Base-by-base conservation (phyloP, 2,888 invertebrate species). In the Schizotus pectinicornis region DNA sequence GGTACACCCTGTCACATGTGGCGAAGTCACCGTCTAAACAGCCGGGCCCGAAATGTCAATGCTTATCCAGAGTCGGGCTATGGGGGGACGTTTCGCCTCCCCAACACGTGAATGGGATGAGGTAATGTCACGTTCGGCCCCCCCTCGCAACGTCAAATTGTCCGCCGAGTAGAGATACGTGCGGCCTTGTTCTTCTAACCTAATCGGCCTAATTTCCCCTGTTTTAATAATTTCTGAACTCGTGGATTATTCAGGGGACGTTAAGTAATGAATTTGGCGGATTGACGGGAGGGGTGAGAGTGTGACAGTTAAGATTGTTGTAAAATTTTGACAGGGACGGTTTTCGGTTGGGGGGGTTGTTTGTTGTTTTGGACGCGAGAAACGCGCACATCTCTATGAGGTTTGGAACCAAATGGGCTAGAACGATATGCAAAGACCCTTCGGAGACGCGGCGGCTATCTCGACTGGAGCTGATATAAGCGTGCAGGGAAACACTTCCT, bases 41-140 rank as follows among this genome's bases (percentile, higher is more conserved):
- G 5, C 22, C 22, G 22, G 62, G 67, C 70, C 71, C 69, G 72
- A 76, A 76, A 76, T 75, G 75, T 75, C 74, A 75, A 73, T 72
- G 73, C 72, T 73, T 70, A 72, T 71, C 73, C 73, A 62, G 63
- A 65, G 57, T 57, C 54, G 39, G 51, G 54, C 41, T 14, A 35
- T 14, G 34, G 31, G 33, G 11, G 11, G 46, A 46, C 46, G 42
- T 8, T 7, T 9, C 32, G 33, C 22, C 33, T 33, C 34, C 33
- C 22, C 22, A 22, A 22, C 22, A 22, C 22, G 22, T 22, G 49
- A 31, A 5, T 12, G 34, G 50, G 39, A 31, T 50, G 50, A 41
- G 50, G 51, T 51, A 51, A 51, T 51, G 51, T 42, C 42, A 45
- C 35, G 36, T n/a, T n/a, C n/a, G 2, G 56, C 56, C 48, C 48